phyloP scores from a whole-genome alignment of 2,888 invertebrate genomes.

The Hofmannophila pseudospretella region DNA sequence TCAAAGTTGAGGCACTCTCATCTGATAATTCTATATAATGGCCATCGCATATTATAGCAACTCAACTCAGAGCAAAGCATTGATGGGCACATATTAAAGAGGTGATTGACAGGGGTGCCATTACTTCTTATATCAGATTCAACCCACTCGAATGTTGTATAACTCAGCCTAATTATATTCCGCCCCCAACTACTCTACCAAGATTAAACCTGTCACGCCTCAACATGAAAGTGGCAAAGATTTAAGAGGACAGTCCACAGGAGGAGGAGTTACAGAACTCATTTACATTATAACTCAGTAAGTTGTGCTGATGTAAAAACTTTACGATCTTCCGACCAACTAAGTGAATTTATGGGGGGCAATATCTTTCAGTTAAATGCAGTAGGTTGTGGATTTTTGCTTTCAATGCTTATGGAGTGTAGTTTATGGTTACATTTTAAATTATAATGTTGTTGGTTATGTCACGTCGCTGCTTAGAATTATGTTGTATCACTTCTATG shows the following conservation, averaged over 20 bases:
- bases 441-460: too few relatives aligned
- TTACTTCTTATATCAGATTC: neutral
- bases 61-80: too few relatives aligned
- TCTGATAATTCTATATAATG: too few relatives aligned
- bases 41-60: too few relatives aligned
- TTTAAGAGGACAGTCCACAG: slow-evolving; percentile 38
- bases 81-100: too few relatives aligned
- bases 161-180: neutral
- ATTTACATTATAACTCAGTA: slow-evolving; percentile 60
- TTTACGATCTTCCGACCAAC: slow-evolving; percentile 44
- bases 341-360: slow-evolving; percentile 53
- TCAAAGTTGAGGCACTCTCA: too few relatives aligned
- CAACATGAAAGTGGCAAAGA: slow-evolving; percentile 28
- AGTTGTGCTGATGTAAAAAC: slow-evolving; percentile 54
- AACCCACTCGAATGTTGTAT: too few relatives aligned
- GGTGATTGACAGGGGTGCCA: neutral
- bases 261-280: slow-evolving; percentile 54
- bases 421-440: slow-evolving; percentile 12
- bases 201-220: slow-evolving; percentile 36
- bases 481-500: too few relatives aligned
- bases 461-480: too few relatives aligned
- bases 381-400: slow-evolving; percentile 30
- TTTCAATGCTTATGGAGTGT: slow-evolving; percentile 2
- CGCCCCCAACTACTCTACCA: slow-evolving; percentile 8
- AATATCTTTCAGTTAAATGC: slow-evolving; percentile 50